Percentiles rank a stretch among this genome's conserved stretches.
Conservation (phyloP, 2,888 invertebrate genomes). For the Himalopsyche tibetana region DNA sequence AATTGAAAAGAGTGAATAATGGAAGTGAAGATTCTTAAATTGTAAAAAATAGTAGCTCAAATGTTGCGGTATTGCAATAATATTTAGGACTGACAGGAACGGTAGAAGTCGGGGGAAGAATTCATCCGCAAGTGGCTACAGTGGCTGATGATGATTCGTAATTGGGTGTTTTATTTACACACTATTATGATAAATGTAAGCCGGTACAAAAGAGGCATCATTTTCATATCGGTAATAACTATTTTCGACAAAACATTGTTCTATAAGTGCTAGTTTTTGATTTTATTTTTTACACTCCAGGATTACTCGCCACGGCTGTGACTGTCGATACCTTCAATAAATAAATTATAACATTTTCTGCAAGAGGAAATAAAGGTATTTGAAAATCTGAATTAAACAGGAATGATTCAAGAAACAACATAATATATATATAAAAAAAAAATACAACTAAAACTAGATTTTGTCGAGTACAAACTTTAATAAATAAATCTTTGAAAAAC, state of each 20-base stretch:
- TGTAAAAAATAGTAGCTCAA: no score
- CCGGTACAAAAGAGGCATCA: neutral
- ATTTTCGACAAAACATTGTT: neutral
- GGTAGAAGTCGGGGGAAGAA: no score
- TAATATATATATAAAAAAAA: conserved; percentile 36
- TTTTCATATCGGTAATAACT: neutral
- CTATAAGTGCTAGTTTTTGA: neutral
- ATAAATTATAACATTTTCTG: conserved; percentile 15
- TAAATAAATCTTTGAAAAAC: conserved; percentile 43
- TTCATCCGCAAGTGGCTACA: no score
- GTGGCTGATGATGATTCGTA: no score
- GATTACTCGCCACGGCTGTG: neutral
- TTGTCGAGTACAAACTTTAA: conserved; percentile 43
- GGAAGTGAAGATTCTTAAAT: no score
- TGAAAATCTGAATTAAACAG: conserved; percentile 53
- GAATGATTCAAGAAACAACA: conserved; percentile 51
- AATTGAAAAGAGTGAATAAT: no score
- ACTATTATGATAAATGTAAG: no score
- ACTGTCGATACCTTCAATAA: neutral
- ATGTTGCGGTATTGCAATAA: no score
- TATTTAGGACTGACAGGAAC: no score
- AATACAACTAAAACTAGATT: conserved; percentile 47
- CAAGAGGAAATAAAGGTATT: conserved; percentile 38
- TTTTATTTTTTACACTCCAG: neutral
- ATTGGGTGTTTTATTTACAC: no score